Evolutionary conservation across 1,140 invertebrate species (phyloP), one percentile per base, ranked within the genome.

Genomic region (Drosophila teissieri): DNA sequence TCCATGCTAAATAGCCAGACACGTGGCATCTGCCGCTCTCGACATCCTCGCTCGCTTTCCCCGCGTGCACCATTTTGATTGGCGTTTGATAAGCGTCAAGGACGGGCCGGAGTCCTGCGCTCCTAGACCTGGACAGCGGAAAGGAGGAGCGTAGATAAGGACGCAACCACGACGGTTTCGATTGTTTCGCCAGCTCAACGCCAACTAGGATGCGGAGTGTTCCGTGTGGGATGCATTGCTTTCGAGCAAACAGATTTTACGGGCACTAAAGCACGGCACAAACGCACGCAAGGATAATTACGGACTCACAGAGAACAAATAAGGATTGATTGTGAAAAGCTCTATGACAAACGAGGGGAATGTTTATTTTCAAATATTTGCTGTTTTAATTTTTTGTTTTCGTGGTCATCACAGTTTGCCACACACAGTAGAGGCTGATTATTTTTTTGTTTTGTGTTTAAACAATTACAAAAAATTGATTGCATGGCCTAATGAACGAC

Each of bases 1-100:
- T 76, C 73, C 74, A 77, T 77, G 63, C 73, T 77, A 77, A 77
- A 77, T 77, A 76, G 74, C 74, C 73, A 54, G 74, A 48, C 74
- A 76, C 73, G 73, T 76, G 73, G 73, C 73, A 58, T 76, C 73
- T 75, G 53, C 73, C 62, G 49, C 51, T 63, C 58, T 51, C 57
- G 51, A 74, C 64, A 37, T 39, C 51, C 65, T 44, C 52, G 44
- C 14, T 58, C 31, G 67, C 45, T 60, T 72, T 54, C 67, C 58
- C 58, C 36, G 61, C 52, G 52, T 63, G 70, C 58, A 56, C 73
- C 70, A 65, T 75, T 75, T 75, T 65, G 73, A 75, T 75, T 75
- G 73, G 61, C 73, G 53, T 65, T 74, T 75, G 73, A 75, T 75
- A 75, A 75, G 73, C 61, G 44, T 48, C 51, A 75, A 75, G 61